phyloP scores from a whole-genome alignment of 2,888 invertebrate genomes.

The Panorpa germanica region DNA sequence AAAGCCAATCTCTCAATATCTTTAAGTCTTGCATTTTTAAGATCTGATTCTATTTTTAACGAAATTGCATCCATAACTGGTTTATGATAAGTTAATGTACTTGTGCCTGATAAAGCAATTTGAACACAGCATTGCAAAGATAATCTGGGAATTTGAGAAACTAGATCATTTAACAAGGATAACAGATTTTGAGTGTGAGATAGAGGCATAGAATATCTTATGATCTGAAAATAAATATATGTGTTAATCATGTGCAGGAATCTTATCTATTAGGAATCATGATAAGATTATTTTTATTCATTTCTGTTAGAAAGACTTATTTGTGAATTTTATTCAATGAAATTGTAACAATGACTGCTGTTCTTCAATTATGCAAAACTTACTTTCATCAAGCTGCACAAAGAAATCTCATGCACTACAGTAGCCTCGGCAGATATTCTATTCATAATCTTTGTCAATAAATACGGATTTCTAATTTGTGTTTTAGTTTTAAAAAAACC shows the following conservation, averaged over 20 bases:
- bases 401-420: conserved; percentile 38
- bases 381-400: conserved; percentile 45
- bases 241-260: too few species aligned
- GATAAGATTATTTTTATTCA: too few species aligned
- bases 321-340: too few species aligned
- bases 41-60: conserved; percentile 26
- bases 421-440: conserved; percentile 29
- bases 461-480: conserved; percentile 29
- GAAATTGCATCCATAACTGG: conserved; percentile 28
- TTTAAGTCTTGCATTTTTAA: conserved; percentile 38
- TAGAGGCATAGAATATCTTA: conserved; percentile 35
- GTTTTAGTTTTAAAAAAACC: conserved; percentile 63
- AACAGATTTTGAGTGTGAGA: conserved; percentile 26
- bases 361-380: conserved; percentile 12
- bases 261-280: too few species aligned
- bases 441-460: conserved; percentile 30
- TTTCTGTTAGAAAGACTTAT: too few species aligned
- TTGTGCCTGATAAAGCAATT: conserved; percentile 39
- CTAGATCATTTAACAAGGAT: conserved; percentile 31
- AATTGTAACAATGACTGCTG: too few species aligned
- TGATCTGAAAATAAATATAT: conserved; percentile 17
- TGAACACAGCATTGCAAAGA: conserved; percentile 44
- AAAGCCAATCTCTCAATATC: conserved; percentile 54
- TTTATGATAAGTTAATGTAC: conserved; percentile 27
- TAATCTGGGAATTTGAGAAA: conserved; percentile 33